Evolutionary conservation across 2,113 vertebrate genomes (phyloP).

Genomic region (Halichoerus grypus): DNA sequence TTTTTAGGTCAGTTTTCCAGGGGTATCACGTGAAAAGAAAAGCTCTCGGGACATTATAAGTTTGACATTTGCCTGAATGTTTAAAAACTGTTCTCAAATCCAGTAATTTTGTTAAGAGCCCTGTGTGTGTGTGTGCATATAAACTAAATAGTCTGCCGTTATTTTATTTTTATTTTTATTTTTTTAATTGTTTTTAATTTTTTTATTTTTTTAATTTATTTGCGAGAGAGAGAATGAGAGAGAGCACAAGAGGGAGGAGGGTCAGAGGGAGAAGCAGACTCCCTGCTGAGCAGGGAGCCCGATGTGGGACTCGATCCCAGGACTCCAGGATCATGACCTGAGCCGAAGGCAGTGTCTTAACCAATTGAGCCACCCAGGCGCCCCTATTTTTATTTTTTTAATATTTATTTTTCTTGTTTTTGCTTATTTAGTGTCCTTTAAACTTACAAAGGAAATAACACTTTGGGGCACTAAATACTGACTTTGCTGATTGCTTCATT

Average conservation of each 20-base stretch:
- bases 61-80: conserved; percentile 6
- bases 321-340: no score
- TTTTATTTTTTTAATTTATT: no score
- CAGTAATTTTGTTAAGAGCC: neutral
- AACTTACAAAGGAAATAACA: conserved; percentile 40
- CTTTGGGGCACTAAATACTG: neutral
- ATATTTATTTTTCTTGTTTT: neutral
- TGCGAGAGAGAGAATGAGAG: no score
- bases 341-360: no score
- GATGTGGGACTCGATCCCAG: no score
- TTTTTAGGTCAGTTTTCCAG: conserved; percentile 44
- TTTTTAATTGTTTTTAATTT: no score
- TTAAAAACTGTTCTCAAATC: conserved; percentile 40
- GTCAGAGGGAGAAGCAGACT: no score
- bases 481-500: conserved; percentile 1
- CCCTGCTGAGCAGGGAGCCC: no score
- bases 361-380: no score
- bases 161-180: neutral
- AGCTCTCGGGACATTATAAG: neutral
- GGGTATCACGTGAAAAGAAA: neutral
- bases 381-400: neutral
- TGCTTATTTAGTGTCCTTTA: conserved; percentile 44
- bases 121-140: neutral
- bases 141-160: neutral
- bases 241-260: no score